Conservation (phyloP, 2,797 vertebrate species). For the Nannoperca australis region DNA sequence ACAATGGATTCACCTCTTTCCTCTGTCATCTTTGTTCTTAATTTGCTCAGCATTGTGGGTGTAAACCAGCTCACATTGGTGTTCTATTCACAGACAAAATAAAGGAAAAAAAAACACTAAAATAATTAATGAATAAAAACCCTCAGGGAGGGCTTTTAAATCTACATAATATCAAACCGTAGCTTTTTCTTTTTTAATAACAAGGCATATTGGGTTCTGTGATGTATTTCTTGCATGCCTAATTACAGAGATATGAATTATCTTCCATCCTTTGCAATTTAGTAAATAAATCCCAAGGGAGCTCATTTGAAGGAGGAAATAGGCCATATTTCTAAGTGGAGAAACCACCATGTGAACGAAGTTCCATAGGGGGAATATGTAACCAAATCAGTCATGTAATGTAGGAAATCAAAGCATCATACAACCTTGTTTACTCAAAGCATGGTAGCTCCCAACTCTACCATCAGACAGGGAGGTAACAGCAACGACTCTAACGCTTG, state of each 20-base stretch:
- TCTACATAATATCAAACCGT: constrained; percentile 86
- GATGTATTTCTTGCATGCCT: constrained; percentile 85
- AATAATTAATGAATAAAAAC: constrained; percentile 81
- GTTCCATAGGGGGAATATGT: constrained; percentile 73
- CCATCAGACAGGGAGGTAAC: constrained; percentile 47
- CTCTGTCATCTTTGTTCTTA: constrained; percentile 76
- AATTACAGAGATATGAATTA: constrained; percentile 87
- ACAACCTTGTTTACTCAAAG: constrained; percentile 70
- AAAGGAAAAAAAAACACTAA: constrained; percentile 40
- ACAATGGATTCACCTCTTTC: constrained; percentile 71
- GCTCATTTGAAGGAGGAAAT: constrained; percentile 86
- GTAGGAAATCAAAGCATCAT: constrained; percentile 69
- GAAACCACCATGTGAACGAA: constrained; percentile 73
- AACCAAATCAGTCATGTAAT: constrained; percentile 78
- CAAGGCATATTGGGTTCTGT: constrained; percentile 82
- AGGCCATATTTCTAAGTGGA: constrained; percentile 80
- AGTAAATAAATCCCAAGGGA: constrained; percentile 83
- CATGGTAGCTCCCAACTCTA: constrained; percentile 38
- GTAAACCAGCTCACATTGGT: constrained; percentile 66
- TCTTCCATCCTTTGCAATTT: constrained; percentile 85
- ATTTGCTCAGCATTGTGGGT: constrained; percentile 75
- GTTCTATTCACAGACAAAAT: constrained; percentile 77
- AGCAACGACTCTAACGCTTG: constrained; percentile 25
- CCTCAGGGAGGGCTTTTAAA: constrained; percentile 80
- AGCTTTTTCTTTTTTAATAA: constrained; percentile 82